phyloP scores from a whole-genome alignment of 2,797 vertebrate species.

The Poeciliopsis presidionis region DNA sequence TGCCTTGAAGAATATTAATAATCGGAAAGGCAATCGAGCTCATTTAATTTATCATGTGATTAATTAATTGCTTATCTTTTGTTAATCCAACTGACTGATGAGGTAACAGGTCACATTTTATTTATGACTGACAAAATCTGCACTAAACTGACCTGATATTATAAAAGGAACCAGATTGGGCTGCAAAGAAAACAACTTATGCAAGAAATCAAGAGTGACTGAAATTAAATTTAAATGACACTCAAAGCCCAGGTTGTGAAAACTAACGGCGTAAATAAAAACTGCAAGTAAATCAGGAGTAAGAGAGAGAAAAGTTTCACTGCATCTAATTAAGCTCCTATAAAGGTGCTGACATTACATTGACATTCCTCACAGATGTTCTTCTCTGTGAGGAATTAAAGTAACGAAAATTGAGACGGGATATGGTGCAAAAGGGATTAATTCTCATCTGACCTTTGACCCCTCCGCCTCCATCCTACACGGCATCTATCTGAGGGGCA shows the following conservation, averaged over 20 bases:
- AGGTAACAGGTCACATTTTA: not conserved
- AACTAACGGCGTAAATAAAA: not conserved
- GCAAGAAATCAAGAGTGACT: not conserved
- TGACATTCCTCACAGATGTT: not conserved
- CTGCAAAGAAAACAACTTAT: not conserved
- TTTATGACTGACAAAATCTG: not conserved
- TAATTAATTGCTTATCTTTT: too few species aligned
- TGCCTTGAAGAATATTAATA: too few species aligned
- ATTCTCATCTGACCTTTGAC: slow-evolving; percentile 45
- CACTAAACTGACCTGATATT: not conserved
- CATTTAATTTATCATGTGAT: too few species aligned
- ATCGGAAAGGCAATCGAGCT: too few species aligned
- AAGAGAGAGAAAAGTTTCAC: not conserved
- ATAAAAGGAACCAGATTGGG: not conserved
- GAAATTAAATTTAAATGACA: not conserved
- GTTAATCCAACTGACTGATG: not conserved
- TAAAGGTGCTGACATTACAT: not conserved
- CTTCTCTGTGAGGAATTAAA: slow-evolving; percentile 28
- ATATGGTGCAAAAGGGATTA: slow-evolving; percentile 24
- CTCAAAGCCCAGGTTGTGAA: not conserved
- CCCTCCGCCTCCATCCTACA: slow-evolving; percentile 4
- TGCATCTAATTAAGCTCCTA: not conserved
- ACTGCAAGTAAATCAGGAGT: not conserved
- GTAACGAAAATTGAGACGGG: slow-evolving; percentile 7
- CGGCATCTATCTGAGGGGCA: not conserved